Percentiles rank a stretch among this genome's conserved stretches.
Conservation (phyloP, 2,888 invertebrate species). For the Drosophila mayaguana region DNA sequence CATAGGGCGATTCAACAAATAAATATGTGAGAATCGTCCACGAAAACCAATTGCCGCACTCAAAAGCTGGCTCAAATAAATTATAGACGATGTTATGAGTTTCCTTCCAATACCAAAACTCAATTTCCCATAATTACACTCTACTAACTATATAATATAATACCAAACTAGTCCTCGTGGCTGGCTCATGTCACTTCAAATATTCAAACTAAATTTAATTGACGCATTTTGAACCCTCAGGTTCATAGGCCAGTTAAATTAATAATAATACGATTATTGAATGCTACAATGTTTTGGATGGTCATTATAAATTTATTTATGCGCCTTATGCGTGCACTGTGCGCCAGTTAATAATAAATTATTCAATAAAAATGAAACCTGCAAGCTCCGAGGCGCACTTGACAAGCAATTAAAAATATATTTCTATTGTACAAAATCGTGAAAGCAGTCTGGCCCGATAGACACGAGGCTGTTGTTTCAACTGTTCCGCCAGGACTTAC, state of each 20-base stretch:
- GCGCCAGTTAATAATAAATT: slow-evolving; percentile 36
- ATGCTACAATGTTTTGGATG: slow-evolving; percentile 44
- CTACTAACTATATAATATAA: neutral
- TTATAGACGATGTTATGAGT: neutral
- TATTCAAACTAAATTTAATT: slow-evolving; percentile 18
- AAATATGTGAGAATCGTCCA: neutral
- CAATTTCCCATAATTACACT: neutral
- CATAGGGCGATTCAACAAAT: neutral
- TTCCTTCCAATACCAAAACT: neutral
- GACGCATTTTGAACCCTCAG: slow-evolving; percentile 31
- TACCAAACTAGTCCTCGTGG: slow-evolving; percentile 2
- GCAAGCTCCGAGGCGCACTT: slow-evolving; percentile 25
- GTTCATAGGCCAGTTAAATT: slow-evolving; percentile 27
- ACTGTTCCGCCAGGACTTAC: slow-evolving; percentile 39
- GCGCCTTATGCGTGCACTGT: slow-evolving; percentile 49
- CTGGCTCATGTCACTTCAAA: slow-evolving; percentile 1
- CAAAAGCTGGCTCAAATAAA: neutral
- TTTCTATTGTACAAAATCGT: slow-evolving; percentile 51
- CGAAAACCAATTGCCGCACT: too few species aligned
- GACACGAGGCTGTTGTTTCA: slow-evolving; percentile 39
- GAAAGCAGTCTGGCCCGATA: slow-evolving; percentile 50
- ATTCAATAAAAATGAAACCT: slow-evolving; percentile 25
- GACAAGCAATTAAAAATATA: slow-evolving; percentile 57
- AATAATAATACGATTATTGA: slow-evolving; percentile 47
- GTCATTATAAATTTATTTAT: slow-evolving; percentile 55